phyloP scores from a whole-genome alignment of 2,888 invertebrate genomes.

The Dryococelus australis region DNA sequence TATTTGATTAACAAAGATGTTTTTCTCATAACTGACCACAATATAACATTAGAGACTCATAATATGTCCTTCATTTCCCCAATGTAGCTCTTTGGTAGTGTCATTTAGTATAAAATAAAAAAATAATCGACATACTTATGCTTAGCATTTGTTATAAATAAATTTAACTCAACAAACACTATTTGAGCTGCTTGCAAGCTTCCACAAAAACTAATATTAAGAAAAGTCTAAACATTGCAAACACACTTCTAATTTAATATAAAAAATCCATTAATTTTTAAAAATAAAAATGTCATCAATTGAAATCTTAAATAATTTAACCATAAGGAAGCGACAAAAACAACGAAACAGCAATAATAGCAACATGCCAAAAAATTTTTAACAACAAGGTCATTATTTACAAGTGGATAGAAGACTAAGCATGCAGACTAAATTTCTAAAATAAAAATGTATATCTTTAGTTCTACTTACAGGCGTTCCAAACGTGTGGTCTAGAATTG shows the following conservation, averaged over 20 bases:
- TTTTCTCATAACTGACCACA: no score
- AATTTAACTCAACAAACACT: no score
- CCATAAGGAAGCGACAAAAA: neutral
- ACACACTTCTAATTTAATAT: neutral
- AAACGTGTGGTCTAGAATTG: neutral
- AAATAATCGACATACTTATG: no score
- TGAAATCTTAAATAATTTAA: neutral
- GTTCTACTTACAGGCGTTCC: neutral
- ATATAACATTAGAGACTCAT: no score
- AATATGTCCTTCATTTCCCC: no score
- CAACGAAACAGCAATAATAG: neutral
- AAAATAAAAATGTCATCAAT: neutral
- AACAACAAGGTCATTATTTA: conserved; percentile 1
- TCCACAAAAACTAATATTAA: neutral
- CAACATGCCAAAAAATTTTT: neutral
- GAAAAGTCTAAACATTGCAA: neutral
- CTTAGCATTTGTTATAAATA: no score
- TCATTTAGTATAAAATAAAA: no score
- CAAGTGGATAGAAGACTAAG: conserved; percentile 26
- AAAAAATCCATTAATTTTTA: neutral
- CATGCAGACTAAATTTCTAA: neutral
- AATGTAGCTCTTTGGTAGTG: no score
- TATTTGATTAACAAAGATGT: no score
- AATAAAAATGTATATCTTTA: neutral
- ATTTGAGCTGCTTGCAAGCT: neutral